A percentile compares a stretch with the other conserved stretches of the same genome.
These are phyloP conservation scores for Aleiodes sp. DNA, from an alignment of 1,140 invertebrate genomes.

Conservation along the genomic window DNA sequence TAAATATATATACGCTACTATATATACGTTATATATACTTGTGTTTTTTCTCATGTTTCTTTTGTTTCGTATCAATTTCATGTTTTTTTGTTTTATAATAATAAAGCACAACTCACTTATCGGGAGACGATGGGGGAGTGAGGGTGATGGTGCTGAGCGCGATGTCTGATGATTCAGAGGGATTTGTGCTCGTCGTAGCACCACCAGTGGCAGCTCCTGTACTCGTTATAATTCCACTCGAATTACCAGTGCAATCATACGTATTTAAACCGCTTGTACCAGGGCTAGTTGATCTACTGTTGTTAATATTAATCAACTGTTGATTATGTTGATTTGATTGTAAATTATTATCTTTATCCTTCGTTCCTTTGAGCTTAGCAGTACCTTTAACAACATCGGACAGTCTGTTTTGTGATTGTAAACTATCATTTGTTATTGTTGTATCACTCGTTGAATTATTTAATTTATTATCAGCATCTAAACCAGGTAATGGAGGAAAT, in stretches of 20 bases:
- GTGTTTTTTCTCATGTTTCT: constrained; percentile 25
- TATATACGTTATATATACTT: constrained; percentile 37
- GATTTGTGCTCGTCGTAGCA: constrained; percentile 59
- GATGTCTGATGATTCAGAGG: constrained; percentile 59
- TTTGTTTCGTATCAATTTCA: neutral
- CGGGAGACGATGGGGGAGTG: constrained; percentile 71
- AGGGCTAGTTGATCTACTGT: constrained; percentile 63
- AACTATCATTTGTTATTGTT: constrained; percentile 46
- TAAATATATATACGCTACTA: constrained; percentile 1
- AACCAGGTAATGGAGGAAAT: constrained; percentile 83
- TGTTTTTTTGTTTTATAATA: constrained; percentile 43
- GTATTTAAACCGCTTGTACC: constrained; percentile 37
- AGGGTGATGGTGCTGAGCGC: constrained; percentile 65
- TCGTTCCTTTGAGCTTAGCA: constrained; percentile 69
- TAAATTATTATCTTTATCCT: constrained; percentile 50
- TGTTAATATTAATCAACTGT: constrained; percentile 45
- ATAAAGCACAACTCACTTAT: constrained; percentile 68
- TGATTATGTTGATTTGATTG: constrained; percentile 39
- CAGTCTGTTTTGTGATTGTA: constrained; percentile 70
- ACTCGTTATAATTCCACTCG: neutral
- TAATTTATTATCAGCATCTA: constrained; percentile 53
- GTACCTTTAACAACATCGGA: constrained; percentile 85
- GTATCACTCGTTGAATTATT: constrained; percentile 53
- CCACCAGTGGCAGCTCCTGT: constrained; percentile 28
- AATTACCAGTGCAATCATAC: neutral